Evolutionary conservation across 2,113 vertebrate genomes (phyloP).

Genomic region (Papio anubis): DNA sequence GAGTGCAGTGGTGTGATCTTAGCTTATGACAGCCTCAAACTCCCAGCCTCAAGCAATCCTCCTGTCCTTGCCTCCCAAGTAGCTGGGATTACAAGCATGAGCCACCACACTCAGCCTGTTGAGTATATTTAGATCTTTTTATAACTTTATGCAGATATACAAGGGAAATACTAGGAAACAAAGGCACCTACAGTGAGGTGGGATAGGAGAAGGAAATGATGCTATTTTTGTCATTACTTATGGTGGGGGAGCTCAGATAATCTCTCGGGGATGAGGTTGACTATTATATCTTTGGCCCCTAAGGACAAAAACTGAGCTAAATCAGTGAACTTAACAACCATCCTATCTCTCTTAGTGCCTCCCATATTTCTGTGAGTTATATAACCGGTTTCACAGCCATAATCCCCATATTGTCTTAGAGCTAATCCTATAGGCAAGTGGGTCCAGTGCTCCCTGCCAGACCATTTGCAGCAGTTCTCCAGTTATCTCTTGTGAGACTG

Average conservation of each 20-base stretch:
- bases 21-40: no score
- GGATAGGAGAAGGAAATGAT: neutral
- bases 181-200: neutral
- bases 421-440: slow-evolving; percentile 63
- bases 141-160: neutral
- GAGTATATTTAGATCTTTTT: neutral
- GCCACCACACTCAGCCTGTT: neutral
- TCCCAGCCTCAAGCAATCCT: no score
- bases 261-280: neutral
- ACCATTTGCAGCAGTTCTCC: neutral
- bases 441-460: slow-evolving; percentile 44
- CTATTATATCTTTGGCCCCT: neutral
- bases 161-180: neutral
- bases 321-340: neutral
- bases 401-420: slow-evolving; percentile 61
- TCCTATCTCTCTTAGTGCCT: neutral
- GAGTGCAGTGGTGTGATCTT: no score
- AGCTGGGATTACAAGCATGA: no score
- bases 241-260: neutral
- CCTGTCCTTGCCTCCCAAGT: no score
- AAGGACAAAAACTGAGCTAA: neutral
- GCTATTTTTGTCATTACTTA: neutral
- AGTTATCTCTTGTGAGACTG: neutral
- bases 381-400: slow-evolving; percentile 55
- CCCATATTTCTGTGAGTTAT: slow-evolving; percentile 34